Percentiles rank a stretch among this genome's conserved stretches.
phyloP scores from a whole-genome alignment of 1,140 invertebrate genomes.

The roundworm (Caenorhabditis elegans) region DNA sequence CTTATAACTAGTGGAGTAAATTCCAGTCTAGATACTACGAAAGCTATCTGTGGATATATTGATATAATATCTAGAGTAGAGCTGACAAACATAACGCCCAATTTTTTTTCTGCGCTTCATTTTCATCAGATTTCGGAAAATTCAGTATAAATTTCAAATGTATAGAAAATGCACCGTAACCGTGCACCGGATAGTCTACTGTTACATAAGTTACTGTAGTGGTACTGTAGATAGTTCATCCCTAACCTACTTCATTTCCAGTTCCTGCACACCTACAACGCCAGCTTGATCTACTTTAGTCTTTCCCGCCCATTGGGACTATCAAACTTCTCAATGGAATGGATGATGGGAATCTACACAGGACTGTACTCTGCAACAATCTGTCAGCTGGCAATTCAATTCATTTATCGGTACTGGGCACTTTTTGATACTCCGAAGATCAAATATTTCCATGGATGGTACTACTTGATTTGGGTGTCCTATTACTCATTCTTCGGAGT shows the following conservation, averaged over 20 bases:
- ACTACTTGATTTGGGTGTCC: background rate
- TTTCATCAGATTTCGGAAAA: too few species aligned
- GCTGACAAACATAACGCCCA: too few species aligned
- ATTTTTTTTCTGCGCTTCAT: too few species aligned
- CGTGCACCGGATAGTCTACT: too few species aligned
- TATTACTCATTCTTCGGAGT: background rate
- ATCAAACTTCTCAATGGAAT: background rate
- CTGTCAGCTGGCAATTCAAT: background rate
- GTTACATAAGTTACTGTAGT: too few species aligned
- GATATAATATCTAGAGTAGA: too few species aligned
- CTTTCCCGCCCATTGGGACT: background rate
- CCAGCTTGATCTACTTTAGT: background rate
- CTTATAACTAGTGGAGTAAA: too few species aligned
- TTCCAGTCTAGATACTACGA: too few species aligned
- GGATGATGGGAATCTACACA: background rate
- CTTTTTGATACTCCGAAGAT: background rate
- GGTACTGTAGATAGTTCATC: too few species aligned
- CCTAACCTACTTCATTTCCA: background rate
- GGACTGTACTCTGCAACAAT: background rate
- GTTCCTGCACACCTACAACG: background rate
- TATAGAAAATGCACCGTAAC: too few species aligned
- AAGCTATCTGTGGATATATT: too few species aligned
- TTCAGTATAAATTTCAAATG: too few species aligned
- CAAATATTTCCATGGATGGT: background rate
- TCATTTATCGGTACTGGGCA: background rate